phyloP scores from a whole-genome alignment of 2,888 invertebrate genomes.

The Ganaspis brasiliensis region DNA sequence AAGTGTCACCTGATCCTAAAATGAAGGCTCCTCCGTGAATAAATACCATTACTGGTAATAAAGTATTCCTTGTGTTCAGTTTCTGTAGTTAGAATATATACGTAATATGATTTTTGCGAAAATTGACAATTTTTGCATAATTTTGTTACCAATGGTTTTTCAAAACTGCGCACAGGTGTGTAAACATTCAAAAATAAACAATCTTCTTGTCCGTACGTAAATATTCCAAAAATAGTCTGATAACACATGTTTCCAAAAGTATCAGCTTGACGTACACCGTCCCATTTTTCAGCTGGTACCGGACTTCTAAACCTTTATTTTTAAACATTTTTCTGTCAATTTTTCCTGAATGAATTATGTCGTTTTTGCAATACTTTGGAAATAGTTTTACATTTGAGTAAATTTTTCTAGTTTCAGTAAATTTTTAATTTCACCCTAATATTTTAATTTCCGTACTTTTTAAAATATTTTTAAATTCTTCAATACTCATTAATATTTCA shows the following conservation, averaged over 20 bases:
- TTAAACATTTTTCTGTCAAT: no score
- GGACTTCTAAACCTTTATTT: conserved; percentile 38
- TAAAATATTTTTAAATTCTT: no score
- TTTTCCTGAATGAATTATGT: no score
- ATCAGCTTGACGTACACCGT: conserved; percentile 46
- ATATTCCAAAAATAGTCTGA: conserved; percentile 32
- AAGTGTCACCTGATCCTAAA: not conserved
- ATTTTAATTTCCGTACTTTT: no score
- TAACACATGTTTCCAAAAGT: conserved; percentile 43
- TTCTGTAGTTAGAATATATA: not conserved
- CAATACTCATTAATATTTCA: not conserved
- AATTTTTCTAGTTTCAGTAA: no score
- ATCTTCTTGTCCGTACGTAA: not conserved
- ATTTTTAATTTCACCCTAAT: no score
- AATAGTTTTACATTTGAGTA: no score
- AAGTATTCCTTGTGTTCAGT: conserved; percentile 9
- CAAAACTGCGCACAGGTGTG: conserved; percentile 20
- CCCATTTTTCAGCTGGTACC: conserved; percentile 46
- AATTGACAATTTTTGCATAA: not conserved
- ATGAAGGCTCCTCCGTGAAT: conserved; percentile 19
- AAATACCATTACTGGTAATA: not conserved
- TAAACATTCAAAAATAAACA: conserved; percentile 58
- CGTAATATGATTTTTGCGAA: no score
- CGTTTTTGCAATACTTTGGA: no score
- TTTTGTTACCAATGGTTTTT: not conserved